Evolutionary conservation across 2,113 vertebrate species (phyloP).

Genomic region (Andinoacara biseriatus): DNA sequence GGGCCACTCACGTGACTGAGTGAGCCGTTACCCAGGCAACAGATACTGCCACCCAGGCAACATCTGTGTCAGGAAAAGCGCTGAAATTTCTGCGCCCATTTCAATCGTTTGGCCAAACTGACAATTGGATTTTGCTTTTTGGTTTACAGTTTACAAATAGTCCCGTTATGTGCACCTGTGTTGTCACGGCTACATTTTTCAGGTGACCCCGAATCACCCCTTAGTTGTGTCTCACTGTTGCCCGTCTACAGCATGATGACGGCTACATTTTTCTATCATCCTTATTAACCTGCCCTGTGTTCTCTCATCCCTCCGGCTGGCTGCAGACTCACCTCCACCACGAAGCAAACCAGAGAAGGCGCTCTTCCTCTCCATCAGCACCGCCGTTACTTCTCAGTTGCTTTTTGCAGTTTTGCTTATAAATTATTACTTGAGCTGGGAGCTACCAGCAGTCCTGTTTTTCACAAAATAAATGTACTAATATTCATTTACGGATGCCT

Average conservation of each 20-base stretch:
- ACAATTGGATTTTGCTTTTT: neutral
- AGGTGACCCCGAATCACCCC: no score
- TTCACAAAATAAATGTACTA: no score
- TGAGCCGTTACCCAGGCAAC: neutral
- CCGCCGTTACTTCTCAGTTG: neutral
- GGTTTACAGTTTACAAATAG: neutral
- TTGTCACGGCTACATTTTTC: neutral
- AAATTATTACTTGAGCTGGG: neutral
- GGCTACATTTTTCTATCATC: neutral
- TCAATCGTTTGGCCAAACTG: neutral
- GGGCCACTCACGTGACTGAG: no score
- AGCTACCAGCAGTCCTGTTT: neutral
- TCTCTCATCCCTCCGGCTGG: neutral
- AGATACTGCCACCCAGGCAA: neutral
- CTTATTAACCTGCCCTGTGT: neutral
- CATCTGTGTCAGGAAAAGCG: neutral
- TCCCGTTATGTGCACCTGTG: neutral
- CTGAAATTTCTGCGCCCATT: neutral
- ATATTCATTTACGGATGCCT: neutral
- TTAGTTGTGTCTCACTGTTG: neutral
- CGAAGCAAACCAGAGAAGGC: neutral
- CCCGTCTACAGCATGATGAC: neutral
- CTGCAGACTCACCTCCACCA: no score
- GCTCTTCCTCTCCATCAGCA: rapidly evolving
- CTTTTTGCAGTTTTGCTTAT: neutral